These are phyloP conservation scores for Rhinolophus sinicus DNA, from an alignment of 2,113 vertebrate species.

Conservation along the genomic window DNA sequence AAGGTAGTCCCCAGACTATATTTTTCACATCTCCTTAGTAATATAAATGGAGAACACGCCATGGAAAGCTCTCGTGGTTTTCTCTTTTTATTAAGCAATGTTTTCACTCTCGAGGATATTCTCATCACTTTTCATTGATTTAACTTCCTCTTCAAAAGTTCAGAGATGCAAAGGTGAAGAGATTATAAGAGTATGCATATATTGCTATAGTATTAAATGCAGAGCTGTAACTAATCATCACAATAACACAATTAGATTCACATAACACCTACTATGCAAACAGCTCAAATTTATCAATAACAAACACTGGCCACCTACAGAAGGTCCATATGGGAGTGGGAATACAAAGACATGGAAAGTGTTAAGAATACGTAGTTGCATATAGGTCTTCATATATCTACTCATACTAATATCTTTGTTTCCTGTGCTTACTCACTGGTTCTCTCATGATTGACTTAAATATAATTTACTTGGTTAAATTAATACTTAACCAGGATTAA, in stretches of 20 bases:
- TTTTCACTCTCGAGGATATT: not conserved
- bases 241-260: not conserved
- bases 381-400: not conserved
- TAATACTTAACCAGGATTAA: constrained; percentile 10
- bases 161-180: not conserved
- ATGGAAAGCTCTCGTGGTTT: not conserved
- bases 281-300: not conserved
- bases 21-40: constrained; percentile 34
- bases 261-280: not conserved
- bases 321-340: not conserved
- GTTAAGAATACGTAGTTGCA: not conserved
- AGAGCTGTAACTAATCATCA: not conserved
- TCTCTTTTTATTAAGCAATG: not conserved
- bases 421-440: not conserved
- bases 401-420: not conserved
- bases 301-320: not conserved
- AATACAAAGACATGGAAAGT: not conserved
- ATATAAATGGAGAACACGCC: not conserved
- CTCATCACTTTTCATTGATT: not conserved
- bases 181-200: not conserved
- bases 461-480: constrained; percentile 14
- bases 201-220: not conserved
- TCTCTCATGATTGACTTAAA: not conserved
- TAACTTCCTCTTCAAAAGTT: constrained; percentile 19
- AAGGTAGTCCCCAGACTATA: not conserved